Evolutionary conservation across 2,888 invertebrate genomes (phyloP).

Genomic region (Taphrorychus bicolor): DNA sequence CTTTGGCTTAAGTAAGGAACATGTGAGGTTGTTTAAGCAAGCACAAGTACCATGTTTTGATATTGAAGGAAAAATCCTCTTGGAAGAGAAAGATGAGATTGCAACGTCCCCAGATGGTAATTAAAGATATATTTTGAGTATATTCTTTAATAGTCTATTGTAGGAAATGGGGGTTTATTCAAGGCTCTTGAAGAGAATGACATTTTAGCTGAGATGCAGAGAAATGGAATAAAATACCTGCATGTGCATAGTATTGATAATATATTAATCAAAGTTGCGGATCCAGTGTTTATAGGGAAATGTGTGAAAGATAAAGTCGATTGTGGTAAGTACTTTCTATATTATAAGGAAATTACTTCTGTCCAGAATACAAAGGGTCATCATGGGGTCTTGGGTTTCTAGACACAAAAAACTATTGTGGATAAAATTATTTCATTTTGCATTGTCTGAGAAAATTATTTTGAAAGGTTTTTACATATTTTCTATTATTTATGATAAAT

Average conservation of each 20-base stretch:
- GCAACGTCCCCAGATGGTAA: slow-evolving; percentile 88
- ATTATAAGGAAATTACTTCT: too few species aligned
- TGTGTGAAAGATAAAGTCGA: slow-evolving; percentile 74
- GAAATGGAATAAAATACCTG: slow-evolving; percentile 82
- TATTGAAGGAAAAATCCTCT: slow-evolving; percentile 90
- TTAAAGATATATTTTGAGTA: not conserved
- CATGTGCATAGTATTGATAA: slow-evolving; percentile 99
- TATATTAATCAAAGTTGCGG: slow-evolving; percentile 96
- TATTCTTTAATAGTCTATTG: not conserved
- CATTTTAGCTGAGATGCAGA: slow-evolving; percentile 79
- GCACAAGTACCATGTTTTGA: slow-evolving; percentile 92
- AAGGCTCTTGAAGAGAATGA: slow-evolving; percentile 77
- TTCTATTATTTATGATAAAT: too few species aligned
- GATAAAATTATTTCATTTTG: too few species aligned
- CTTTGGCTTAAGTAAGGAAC: slow-evolving; percentile 83
- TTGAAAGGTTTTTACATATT: too few species aligned
- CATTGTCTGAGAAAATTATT: too few species aligned
- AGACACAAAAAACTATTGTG: too few species aligned
- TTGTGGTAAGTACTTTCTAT: slow-evolving; percentile 68
- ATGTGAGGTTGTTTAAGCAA: slow-evolving; percentile 91
- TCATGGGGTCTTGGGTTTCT: too few species aligned
- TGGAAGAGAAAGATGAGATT: slow-evolving; percentile 81
- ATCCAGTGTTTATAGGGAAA: slow-evolving; percentile 90
- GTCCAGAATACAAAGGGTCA: not conserved
- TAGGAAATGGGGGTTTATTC: slow-evolving; percentile 81